Percentiles rank a stretch among this genome's conserved stretches.
phyloP scores from a whole-genome alignment of 1,140 invertebrate genomes.

The Aphelinus certus region DNA sequence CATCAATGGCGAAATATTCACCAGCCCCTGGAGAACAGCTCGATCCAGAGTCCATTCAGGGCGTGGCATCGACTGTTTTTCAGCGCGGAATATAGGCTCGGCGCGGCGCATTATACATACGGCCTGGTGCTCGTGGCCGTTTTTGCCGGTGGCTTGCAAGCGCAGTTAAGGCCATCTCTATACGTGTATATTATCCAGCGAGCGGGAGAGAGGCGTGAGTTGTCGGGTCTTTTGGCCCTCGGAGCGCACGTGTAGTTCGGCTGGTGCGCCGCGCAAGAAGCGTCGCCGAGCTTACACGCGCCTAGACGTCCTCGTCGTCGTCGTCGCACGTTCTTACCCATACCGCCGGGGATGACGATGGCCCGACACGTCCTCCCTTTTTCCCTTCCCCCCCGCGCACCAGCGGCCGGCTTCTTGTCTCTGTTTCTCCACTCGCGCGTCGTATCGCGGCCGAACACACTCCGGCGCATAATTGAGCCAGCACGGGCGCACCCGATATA shows the following conservation, averaged over 20 bases:
- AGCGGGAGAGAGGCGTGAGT: neutral
- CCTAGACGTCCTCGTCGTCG: neutral
- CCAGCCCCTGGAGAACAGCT: neutral
- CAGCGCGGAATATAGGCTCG: constrained; percentile 11
- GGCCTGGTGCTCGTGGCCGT: neutral
- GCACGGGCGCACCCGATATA: no score
- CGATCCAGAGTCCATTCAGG: no score
- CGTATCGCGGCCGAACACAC: no score
- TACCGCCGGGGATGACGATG: neutral
- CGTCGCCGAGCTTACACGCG: constrained; percentile 7
- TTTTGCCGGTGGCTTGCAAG: neutral
- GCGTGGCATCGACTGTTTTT: constrained; percentile 26
- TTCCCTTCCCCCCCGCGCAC: neutral
- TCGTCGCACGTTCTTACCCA: constrained; percentile 9
- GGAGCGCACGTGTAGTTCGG: neutral
- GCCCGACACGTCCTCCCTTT: constrained; percentile 6
- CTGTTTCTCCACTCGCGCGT: no score
- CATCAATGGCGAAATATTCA: constrained; percentile 20
- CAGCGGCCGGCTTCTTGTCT: no score
- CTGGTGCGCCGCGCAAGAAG: constrained; percentile 4
- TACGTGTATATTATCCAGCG: neutral
- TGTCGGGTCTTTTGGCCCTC: neutral
- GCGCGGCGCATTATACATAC: constrained; percentile 8
- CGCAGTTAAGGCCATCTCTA: constrained; percentile 27
- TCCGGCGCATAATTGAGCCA: no score